Evolutionary conservation across 2,797 vertebrate species (phyloP), one percentile per base, ranked within the genome.

Genomic region (Acropternis orthonyx): DNA sequence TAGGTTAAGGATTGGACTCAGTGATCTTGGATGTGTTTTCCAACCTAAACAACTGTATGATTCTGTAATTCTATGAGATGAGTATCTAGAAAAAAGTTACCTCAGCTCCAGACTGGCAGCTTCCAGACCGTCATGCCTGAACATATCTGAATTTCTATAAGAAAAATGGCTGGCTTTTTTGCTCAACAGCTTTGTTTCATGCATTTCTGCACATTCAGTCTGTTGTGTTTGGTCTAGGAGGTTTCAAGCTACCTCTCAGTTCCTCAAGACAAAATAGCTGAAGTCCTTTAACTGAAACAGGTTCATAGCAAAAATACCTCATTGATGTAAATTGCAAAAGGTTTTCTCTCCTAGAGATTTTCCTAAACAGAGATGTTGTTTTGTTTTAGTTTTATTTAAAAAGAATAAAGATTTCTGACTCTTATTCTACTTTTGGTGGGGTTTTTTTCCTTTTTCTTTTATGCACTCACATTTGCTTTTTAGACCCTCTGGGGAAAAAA

Each of bases 21-120:
- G 8, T 39, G 12, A 23, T 15, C n/a, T 30, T 7, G 30, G 7
- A 30, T 0, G 0, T 16, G 11, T 44, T 58, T 89, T 36, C 22
- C 21, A 71, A 13, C 4, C 8, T 44, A 52, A 66, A 44, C 14
- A 7, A 56, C 36, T 36, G 14, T 37, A 27, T 34, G 43, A 26
- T 55, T 68, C 39, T 22, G 24, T 34, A 39, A 61, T 74, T 41
- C 19, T 56, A 1, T 34, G 21, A 51, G 36, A 59, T 27, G 19
- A 27, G 4, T 44, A n/a, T n/a, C 44, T 48, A 43, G 16, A 54
- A 56, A 43, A 81, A 46, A 15, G 4, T 28, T 10, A 39, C 34
- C 22, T 73, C 52, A 66, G 10, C 8, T 93, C 18, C 37, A 49
- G 11, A 68, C 1, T 43, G 21, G 21, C 13, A 41, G 16, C 36